These are phyloP conservation scores for Apodemia hepburni DNA, from an alignment of 2,888 invertebrate species.

Conservation along the genomic window DNA sequence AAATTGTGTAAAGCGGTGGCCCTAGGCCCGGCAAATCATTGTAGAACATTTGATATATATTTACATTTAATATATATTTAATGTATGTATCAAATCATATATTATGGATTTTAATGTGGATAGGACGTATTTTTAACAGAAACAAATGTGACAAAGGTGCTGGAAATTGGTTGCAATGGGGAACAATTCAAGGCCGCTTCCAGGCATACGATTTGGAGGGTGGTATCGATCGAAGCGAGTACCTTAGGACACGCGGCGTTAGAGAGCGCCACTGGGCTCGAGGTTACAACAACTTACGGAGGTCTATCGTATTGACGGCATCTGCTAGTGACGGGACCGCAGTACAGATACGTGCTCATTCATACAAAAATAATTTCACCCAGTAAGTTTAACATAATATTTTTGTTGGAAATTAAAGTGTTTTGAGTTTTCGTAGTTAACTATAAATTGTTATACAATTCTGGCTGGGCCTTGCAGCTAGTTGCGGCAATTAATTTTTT, in stretches of 20 bases:
- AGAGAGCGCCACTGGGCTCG: slow-evolving; percentile 67
- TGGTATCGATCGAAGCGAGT: slow-evolving; percentile 44
- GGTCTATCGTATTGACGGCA: slow-evolving; percentile 55
- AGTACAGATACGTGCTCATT: slow-evolving; percentile 74
- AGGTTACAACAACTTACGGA: slow-evolving; percentile 44
- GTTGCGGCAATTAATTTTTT: no score
- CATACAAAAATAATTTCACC: slow-evolving; percentile 70
- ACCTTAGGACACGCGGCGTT: slow-evolving; percentile 74
- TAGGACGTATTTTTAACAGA: slow-evolving; percentile 39
- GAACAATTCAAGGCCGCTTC: slow-evolving; percentile 80
- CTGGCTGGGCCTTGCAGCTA: no score
- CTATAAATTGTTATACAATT: no score
- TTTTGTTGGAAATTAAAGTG: no score
- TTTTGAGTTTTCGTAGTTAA: no score
- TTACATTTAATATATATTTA: no score
- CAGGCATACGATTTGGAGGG: slow-evolving; percentile 61
- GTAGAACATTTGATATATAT: no score
- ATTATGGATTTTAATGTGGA: background rate
- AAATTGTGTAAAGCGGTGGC: no score
- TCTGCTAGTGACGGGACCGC: slow-evolving; percentile 77
- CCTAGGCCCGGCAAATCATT: no score
- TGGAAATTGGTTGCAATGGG: slow-evolving; percentile 82
- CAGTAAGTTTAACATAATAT: slow-evolving; percentile 66
- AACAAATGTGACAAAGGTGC: slow-evolving; percentile 49
- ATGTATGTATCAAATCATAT: no score